Evolutionary conservation across 1,140 invertebrate genomes (phyloP), one percentile per base, ranked within the genome.

Genomic region (Plodia interpunctella): DNA sequence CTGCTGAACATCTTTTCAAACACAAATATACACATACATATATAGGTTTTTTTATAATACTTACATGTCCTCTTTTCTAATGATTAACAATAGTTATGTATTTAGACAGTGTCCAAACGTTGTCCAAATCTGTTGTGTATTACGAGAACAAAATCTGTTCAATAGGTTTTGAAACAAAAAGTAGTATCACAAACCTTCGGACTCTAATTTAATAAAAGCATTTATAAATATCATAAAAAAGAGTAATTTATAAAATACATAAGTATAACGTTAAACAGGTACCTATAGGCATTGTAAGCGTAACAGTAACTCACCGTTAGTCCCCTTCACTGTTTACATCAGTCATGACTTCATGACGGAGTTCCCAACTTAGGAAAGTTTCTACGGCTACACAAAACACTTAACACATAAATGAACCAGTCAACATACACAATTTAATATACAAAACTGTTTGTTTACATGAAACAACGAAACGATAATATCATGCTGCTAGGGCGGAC

Each of bases 371-470:
- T 32, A 60, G 52, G 51, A 65, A 49, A 50, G 50, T 54, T 13
- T 58, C n/a, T 59, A 59, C 21, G 38, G 49, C 11, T 50, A 58
- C 55, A 52, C 25, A 49, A 57, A 70, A 50, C 66, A 68, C 63
- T 55, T 38, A 58, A 60, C 57, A 60, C 35, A 30, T 55, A 17
- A 49, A 60, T 49, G 57, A 59, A 50, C 57, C 56, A 60, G 11
- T 63, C 62, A 59, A 49, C 58, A 59, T 60, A 60, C 65, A 60
- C 49, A 64, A 67, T 72, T 70, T 68, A 72, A 66, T 65, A 76
- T 62, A 74, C 76, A 78, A 70, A 70, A 53, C 6, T 51, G 78
- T 87, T 85, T 88, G 83, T 88, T 87, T 87, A 87, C 82, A 80
- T 75, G 65, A 74, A 76, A 66, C 59, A 72, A 76, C 65, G 76